Evolutionary conservation across 1,140 invertebrate species (phyloP).

Genomic region (Cotesia chilonis): DNA sequence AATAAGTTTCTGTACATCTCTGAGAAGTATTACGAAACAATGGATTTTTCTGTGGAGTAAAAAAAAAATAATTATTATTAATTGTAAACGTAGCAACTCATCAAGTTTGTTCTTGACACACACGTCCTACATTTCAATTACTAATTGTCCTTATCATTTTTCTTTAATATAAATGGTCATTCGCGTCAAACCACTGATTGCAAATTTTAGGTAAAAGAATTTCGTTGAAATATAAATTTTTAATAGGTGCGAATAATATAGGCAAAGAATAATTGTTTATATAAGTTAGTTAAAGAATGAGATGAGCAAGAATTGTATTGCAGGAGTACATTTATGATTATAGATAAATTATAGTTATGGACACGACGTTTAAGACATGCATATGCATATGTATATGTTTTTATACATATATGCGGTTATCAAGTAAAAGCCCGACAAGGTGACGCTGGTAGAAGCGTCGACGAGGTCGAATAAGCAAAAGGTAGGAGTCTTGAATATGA

Average conservation of each 20-base stretch:
- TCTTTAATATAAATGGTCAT: neutral
- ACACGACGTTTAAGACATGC: neutral
- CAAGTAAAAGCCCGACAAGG: slow-evolving; percentile 29
- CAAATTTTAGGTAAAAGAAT: neutral
- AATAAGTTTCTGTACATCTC: too few relatives aligned
- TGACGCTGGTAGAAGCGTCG: slow-evolving; percentile 34
- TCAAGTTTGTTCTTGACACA: slow-evolving; percentile 25
- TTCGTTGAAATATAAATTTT: neutral
- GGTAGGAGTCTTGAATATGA: slow-evolving; percentile 12
- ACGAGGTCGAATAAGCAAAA: slow-evolving; percentile 30
- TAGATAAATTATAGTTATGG: slow-evolving; percentile 4
- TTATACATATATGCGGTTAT: slow-evolving; percentile 11
- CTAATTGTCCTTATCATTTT: slow-evolving; percentile 13
- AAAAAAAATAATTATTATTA: slow-evolving; percentile 5
- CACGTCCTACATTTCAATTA: slow-evolving; percentile 20
- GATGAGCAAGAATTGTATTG: neutral
- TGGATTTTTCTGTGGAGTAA: neutral
- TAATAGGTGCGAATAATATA: neutral
- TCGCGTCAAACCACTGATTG: slow-evolving; percentile 2
- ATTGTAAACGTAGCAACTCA: slow-evolving; percentile 12
- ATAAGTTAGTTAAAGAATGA: neutral
- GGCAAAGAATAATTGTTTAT: too few relatives aligned
- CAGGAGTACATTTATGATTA: neutral
- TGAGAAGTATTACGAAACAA: slow-evolving; percentile 3
- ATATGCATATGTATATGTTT: neutral